Evolutionary conservation across 2,888 invertebrate genomes (phyloP).

Genomic region (Coleophora deauratella): DNA sequence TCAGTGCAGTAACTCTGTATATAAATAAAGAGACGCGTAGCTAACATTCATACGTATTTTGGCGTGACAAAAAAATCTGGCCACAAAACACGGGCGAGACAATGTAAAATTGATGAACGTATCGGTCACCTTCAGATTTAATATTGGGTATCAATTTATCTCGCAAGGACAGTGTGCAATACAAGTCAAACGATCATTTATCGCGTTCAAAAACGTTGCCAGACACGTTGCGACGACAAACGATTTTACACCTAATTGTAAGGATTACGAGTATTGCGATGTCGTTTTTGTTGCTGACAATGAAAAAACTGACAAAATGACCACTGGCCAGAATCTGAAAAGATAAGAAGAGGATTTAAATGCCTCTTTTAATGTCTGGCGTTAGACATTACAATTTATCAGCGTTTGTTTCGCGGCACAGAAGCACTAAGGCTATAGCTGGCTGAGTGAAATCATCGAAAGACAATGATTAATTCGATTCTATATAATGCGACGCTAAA

Average conservation of each 20-base stretch:
- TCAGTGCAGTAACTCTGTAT: background rate
- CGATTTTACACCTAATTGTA: constrained; percentile 16
- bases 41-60: too few species aligned
- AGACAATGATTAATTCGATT: constrained; percentile 41
- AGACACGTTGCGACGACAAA: too few species aligned
- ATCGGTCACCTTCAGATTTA: constrained; percentile 11
- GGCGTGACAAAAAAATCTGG: background rate
- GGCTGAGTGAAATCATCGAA: constrained; percentile 39
- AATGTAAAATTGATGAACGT: constrained; percentile 9
- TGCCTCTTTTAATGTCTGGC: constrained; percentile 49
- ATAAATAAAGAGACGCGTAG: background rate
- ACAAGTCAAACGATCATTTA: constrained; percentile 30
- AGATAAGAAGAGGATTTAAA: constrained; percentile 31
- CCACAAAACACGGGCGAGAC: constrained; percentile 3
- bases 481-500: constrained; percentile 26
- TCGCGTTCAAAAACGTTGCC: too few species aligned
- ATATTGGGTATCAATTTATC: constrained; percentile 22
- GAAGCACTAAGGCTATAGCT: constrained; percentile 47
- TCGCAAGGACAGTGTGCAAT: constrained; percentile 27
- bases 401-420: constrained; percentile 47
- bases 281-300: background rate
- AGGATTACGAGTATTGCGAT: constrained; percentile 7
- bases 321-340: constrained; percentile 27
- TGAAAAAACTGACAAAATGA: constrained; percentile 14
- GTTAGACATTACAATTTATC: constrained; percentile 56